Conservation (phyloP, 2,888 invertebrate genomes). For the Antheraea yamamai region DNA sequence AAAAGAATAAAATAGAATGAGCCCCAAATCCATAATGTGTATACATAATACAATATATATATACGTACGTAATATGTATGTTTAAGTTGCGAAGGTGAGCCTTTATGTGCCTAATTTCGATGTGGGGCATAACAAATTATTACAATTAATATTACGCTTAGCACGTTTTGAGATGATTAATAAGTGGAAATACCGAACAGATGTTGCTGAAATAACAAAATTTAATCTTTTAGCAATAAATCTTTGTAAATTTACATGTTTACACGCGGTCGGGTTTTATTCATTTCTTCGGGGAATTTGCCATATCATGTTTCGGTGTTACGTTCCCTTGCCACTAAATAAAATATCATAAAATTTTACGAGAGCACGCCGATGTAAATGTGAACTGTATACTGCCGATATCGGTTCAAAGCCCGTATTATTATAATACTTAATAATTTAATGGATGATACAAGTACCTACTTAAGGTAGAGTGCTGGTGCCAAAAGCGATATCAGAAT, state of each 20-base stretch:
- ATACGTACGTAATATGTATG: not conserved
- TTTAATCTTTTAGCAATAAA: constrained; percentile 2
- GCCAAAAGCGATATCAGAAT: not conserved
- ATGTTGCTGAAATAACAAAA: not conserved
- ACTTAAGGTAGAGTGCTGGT: not conserved
- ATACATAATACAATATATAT: too few species aligned
- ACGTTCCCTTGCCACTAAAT: constrained; percentile 7
- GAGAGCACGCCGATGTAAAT: not conserved
- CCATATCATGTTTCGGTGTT: constrained; percentile 9
- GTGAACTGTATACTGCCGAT: not conserved
- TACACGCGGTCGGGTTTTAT: constrained; percentile 6
- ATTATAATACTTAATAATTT: not conserved
- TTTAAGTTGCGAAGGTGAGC: not conserved
- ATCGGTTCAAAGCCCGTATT: not conserved
- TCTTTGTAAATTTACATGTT: constrained; percentile 10
- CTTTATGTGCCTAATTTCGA: not conserved
- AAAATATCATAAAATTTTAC: constrained; percentile 11
- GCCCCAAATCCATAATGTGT: too few species aligned
- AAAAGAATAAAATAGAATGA: too few species aligned
- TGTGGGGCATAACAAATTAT: not conserved
- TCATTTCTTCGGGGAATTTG: constrained; percentile 8
- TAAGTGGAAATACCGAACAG: not conserved
- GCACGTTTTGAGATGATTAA: not conserved
- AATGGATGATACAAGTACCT: not conserved
- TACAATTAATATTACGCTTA: not conserved